Evolutionary conservation across 2,888 invertebrate genomes (phyloP).

Genomic region (Antheraea assamensis): DNA sequence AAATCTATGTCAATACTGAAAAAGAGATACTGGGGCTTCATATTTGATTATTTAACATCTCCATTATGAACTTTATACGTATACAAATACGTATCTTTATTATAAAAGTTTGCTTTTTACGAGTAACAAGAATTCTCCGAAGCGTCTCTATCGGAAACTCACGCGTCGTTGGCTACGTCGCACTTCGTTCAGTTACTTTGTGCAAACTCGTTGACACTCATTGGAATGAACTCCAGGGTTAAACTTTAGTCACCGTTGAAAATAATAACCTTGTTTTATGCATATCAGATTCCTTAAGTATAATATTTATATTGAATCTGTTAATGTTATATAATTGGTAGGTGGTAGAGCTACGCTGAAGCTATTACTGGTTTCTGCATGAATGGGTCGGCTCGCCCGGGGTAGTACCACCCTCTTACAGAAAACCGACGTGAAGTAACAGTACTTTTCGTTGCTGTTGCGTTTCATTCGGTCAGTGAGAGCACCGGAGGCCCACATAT

Average conservation of each 20-base stretch:
- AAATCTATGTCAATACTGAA: too few species aligned
- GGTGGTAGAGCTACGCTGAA: too few species aligned
- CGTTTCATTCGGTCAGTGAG: too few species aligned
- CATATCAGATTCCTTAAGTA: background rate
- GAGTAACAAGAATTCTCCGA: constrained; percentile 17
- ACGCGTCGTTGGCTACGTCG: constrained; percentile 61
- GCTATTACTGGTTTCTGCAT: too few species aligned
- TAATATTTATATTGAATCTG: background rate
- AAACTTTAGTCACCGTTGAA: background rate
- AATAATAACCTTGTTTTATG: background rate
- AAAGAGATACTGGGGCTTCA: too few species aligned
- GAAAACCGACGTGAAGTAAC: too few species aligned
- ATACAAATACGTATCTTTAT: constrained; percentile 25
- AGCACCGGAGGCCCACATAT: too few species aligned
- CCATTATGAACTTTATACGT: constrained; percentile 22
- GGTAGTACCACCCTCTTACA: too few species aligned
- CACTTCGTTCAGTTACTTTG: constrained; percentile 51
- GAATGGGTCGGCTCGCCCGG: too few species aligned
- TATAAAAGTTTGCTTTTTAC: constrained; percentile 14
- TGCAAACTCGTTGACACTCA: constrained; percentile 36
- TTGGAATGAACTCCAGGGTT: constrained; percentile 31
- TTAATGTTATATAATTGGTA: too few species aligned
- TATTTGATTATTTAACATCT: constrained; percentile 11
- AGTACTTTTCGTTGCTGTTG: too few species aligned
- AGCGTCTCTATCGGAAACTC: constrained; percentile 53